A percentile compares a stretch with the other conserved stretches of the same genome.
These are phyloP conservation scores for Xiphias gladius DNA, from an alignment of 2,113 vertebrate species.

Conservation along the genomic window DNA sequence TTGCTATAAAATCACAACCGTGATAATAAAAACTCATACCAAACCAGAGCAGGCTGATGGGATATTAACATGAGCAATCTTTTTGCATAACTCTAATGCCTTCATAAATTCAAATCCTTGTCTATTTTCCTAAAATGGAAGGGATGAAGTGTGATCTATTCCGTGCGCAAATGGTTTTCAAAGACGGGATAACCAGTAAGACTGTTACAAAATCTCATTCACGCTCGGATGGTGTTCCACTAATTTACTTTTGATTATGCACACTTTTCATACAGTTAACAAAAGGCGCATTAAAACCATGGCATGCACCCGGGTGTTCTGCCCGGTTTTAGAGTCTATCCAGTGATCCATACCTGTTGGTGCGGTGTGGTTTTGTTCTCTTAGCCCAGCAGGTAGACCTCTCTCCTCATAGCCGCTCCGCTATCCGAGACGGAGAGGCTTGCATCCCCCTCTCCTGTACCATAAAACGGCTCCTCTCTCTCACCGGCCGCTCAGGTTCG, in stretches of 20 bases:
- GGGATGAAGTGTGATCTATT: constrained; percentile 25
- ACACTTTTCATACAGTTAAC: constrained; percentile 32
- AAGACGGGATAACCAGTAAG: neutral
- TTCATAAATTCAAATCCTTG: constrained; percentile 30
- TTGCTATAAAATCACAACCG: constrained; percentile 48
- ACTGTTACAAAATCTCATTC: neutral
- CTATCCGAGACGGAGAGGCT: constrained; percentile 75
- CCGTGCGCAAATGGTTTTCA: constrained; percentile 39
- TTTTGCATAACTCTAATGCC: constrained; percentile 26
- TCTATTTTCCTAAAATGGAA: neutral
- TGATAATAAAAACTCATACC: constrained; percentile 28
- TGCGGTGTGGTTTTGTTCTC: constrained; percentile 76
- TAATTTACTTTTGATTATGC: constrained; percentile 44
- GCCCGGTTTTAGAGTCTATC: neutral
- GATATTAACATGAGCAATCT: neutral
- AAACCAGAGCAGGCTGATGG: neutral
- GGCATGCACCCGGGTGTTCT: neutral
- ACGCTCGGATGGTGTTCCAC: neutral
- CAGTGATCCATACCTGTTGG: constrained; percentile 80
- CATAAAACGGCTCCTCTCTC: constrained; percentile 62
- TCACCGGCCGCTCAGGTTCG: constrained; percentile 63
- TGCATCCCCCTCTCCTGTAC: constrained; percentile 75
- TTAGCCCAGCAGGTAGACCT: constrained; percentile 79
- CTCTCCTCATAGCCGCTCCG: constrained; percentile 81
- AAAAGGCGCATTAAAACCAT: neutral